Base-by-base conservation (phyloP, 2,797 vertebrate species). In the Danio aesculapii region DNA sequence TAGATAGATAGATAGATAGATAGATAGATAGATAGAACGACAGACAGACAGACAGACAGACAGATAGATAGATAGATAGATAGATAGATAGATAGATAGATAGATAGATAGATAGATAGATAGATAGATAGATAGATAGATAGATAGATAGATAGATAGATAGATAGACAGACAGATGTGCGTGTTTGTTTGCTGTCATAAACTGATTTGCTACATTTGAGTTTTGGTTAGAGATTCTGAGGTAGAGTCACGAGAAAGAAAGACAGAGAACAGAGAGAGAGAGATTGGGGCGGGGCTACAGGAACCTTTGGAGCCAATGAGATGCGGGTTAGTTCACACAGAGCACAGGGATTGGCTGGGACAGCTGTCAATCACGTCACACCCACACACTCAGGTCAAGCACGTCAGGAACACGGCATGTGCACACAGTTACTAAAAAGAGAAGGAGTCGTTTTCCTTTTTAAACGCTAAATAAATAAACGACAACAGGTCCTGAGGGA, bases 281-380 rank as follows among this genome's bases (percentile, higher is more conserved):
- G 30, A 30, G 30, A 30, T 30, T 1, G 90, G 86, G 85, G 89
- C 88, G 88, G 90, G 86, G 90, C 91, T 92, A 92, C 85, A 81
- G 85, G 69, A 84, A 84, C 90, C 93, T 93, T 93, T 92, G 86
- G 92, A 94, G 91, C 93, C 88, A 93, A 94, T 93, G 91, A 94
- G 92, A 94, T 93, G 93, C 89, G 90, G 91, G 92, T 94, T 93
- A 95, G 93, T 94, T 94, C 90, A 83, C 75, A 90, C 90, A 80
- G 77, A 92, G 89, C 88, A 92, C 89, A 88, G 88, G 87, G 82
- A 90, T 88, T 89, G 91, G 90, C 91, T 90, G 89, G 90, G 88
- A 87, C 74, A 92, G 89, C 90, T 90, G 88, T 90, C 90, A 91
- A 90, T 87, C 41, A 75, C 12, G 44, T 43, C 76, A 39, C 77